Percentiles rank a stretch among this genome's conserved stretches.
These are phyloP conservation scores for Sialia sialis DNA, from an alignment of 2,113 vertebrate species.

Conservation along the genomic window DNA sequence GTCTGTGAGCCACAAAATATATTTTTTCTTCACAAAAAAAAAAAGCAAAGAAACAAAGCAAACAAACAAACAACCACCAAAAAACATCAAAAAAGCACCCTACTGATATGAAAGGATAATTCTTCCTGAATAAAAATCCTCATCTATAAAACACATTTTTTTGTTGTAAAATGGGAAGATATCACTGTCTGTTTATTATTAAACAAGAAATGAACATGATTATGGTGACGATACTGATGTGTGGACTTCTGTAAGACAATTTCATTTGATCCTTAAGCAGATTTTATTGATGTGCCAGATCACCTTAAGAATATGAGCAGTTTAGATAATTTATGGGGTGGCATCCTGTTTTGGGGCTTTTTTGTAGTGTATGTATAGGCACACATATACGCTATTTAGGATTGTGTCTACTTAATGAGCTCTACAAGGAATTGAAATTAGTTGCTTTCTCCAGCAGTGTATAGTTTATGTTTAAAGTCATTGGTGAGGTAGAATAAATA, in stretches of 20 bases:
- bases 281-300: neutral
- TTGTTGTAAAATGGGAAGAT: neutral
- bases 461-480: neutral
- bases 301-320: neutral
- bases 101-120: neutral
- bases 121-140: neutral
- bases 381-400: neutral
- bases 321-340: neutral
- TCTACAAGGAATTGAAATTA: neutral
- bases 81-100: neutral
- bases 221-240: neutral
- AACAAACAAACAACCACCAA: neutral
- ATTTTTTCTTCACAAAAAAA: neutral
- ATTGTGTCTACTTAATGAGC: neutral
- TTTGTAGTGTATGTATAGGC: neutral
- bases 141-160: neutral
- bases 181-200: neutral
- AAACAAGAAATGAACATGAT: neutral
- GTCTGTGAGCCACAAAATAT: neutral
- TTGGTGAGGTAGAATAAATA: neutral
- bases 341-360: neutral
- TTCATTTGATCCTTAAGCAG: neutral
- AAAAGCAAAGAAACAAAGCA: no score
- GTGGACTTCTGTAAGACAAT: neutral
- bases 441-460: neutral